phyloP scores from a whole-genome alignment of 1,140 invertebrate genomes.

The Harpegnathos saltator region DNA sequence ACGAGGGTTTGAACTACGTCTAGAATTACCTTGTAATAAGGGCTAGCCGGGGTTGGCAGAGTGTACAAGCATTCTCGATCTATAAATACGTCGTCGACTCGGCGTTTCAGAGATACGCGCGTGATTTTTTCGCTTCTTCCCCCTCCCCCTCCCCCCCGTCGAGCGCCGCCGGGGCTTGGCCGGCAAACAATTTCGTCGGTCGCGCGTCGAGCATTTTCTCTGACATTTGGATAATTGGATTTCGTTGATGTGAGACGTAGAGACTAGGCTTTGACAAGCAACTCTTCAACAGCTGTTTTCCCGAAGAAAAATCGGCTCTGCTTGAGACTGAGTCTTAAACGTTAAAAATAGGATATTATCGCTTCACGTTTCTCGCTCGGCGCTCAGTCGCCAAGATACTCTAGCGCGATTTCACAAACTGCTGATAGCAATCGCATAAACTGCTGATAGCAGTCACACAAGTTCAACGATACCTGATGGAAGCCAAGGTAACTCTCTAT shows the following conservation, averaged over 20 bases:
- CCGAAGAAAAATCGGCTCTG: neutral
- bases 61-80: slow-evolving; percentile 24
- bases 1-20: slow-evolving; percentile 49
- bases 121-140: neutral
- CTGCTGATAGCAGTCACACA: too few species aligned
- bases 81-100: slow-evolving; percentile 37
- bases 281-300: neutral
- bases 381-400: too few species aligned
- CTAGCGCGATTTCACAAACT: too few species aligned
- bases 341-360: neutral
- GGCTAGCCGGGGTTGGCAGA: neutral
- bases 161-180: neutral
- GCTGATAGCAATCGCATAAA: too few species aligned
- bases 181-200: neutral
- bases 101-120: neutral
- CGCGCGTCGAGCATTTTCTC: too few species aligned
- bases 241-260: neutral
- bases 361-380: neutral
- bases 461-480: slow-evolving; percentile 93
- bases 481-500: slow-evolving; percentile 99
- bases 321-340: neutral
- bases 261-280: neutral
- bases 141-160: too few species aligned
- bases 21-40: slow-evolving; percentile 58
- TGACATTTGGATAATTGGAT: neutral